Evolutionary conservation across 2,888 invertebrate genomes (phyloP).

Genomic region (Schizotus pectinicornis): DNA sequence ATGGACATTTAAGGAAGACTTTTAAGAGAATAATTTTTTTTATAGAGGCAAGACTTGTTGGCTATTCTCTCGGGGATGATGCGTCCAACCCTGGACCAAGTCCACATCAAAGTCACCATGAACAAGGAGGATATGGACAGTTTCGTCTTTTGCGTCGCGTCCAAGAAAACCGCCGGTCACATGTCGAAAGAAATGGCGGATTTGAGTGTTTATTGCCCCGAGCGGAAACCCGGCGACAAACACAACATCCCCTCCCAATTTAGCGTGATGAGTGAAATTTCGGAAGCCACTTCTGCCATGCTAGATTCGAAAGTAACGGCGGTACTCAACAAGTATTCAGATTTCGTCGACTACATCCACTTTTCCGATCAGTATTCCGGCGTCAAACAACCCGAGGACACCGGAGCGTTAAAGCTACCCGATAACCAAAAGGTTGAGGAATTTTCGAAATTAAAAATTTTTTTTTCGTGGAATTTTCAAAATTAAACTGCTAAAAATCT

Average conservation of each 20-base stretch:
- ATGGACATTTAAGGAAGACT: too few species aligned
- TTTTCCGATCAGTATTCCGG: conserved; percentile 97
- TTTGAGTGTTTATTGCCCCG: conserved; percentile 62
- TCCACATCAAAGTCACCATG: conserved; percentile 84
- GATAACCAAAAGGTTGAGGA: conserved; percentile 53
- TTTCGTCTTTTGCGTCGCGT: conserved; percentile 90
- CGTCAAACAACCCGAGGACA: conserved; percentile 79
- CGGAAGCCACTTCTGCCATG: conserved; percentile 84
- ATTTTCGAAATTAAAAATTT: conserved; percentile 14
- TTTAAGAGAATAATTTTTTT: too few species aligned
- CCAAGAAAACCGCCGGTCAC: conserved; percentile 84
- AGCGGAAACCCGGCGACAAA: conserved; percentile 53
- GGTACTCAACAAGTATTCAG: conserved; percentile 80
- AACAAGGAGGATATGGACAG: conserved; percentile 91
- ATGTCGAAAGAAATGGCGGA: conserved; percentile 93
- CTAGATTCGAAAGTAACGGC: conserved; percentile 82
- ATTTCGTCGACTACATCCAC: conserved; percentile 92
- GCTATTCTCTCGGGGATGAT: conserved; percentile 83
- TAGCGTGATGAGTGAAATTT: conserved; percentile 85
- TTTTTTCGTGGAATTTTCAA: not conserved
- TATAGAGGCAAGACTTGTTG: conserved; percentile 89
- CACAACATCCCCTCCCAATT: conserved; percentile 59
- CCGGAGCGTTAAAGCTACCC: conserved; percentile 59
- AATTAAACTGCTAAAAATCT: not conserved
- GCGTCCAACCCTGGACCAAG: conserved; percentile 85